These are phyloP conservation scores for Silurus meridionalis DNA, from an alignment of 2,113 vertebrate species.

Conservation along the genomic window DNA sequence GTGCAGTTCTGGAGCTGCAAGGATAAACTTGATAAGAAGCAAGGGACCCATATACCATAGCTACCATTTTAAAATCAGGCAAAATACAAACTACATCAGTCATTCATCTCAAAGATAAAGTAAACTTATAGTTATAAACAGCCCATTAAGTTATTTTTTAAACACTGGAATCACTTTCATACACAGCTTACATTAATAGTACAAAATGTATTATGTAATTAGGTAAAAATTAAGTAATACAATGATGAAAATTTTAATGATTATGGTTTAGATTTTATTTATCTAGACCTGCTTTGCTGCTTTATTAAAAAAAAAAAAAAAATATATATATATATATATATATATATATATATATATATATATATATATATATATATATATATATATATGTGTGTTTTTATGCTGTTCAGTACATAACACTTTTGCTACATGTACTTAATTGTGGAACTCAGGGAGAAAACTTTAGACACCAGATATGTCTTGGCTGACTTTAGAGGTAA, in stretches of 20 bases:
- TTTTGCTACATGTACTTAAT: not conserved
- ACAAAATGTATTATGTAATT: not conserved
- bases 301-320: not conserved
- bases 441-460: not conserved
- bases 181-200: not conserved
- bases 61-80: not conserved
- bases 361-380: too few relatives aligned
- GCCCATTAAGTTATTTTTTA: not conserved
- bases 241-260: not conserved
- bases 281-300: not conserved
- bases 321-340: too few relatives aligned
- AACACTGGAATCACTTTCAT: not conserved
- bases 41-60: not conserved
- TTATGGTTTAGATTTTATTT: not conserved
- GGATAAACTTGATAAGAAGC: not conserved
- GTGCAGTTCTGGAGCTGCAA: not conserved
- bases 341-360: too few relatives aligned
- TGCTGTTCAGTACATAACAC: not conserved
- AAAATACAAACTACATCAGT: not conserved
- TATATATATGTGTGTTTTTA: not conserved
- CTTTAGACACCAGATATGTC: not conserved
- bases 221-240: not conserved
- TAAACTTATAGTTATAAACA: not conserved
- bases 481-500: not conserved
- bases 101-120: not conserved